Conservation (phyloP, 1,140 invertebrate species). For the Drosophila albomicans region DNA sequence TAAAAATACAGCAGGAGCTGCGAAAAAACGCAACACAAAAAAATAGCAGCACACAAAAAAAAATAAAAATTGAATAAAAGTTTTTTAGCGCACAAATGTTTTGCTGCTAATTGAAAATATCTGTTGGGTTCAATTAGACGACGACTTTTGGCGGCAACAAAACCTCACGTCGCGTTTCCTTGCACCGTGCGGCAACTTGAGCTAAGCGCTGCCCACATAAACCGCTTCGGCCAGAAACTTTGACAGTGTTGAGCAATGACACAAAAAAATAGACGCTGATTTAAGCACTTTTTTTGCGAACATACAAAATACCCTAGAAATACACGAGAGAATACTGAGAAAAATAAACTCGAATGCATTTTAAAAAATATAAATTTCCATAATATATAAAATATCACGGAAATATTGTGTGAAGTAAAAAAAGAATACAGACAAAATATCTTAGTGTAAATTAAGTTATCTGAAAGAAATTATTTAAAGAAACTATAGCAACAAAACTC, state of each 20-base stretch:
- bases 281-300: conserved; percentile 63
- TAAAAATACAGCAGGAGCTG: conserved; percentile 13
- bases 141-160: conserved; percentile 47
- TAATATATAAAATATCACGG: too few species aligned
- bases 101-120: conserved; percentile 85
- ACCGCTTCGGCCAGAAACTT: conserved; percentile 44
- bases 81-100: conserved; percentile 84
- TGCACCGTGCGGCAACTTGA: conserved; percentile 66
- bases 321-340: too few species aligned
- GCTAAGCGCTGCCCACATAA: conserved; percentile 54
- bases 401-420: too few species aligned
- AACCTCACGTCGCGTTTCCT: conserved; percentile 2
- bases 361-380: too few species aligned
- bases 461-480: too few species aligned
- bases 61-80: conserved; percentile 77
- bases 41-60: conserved; percentile 18
- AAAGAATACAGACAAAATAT: too few species aligned
- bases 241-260: conserved; percentile 34
- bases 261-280: conserved; percentile 46
- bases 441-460: too few species aligned
- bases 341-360: too few species aligned
- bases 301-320: conserved; percentile 38
- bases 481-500: too few species aligned
- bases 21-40: conserved; percentile 23
- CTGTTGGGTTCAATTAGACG: conserved; percentile 84